Evolutionary conservation across 1,140 invertebrate genomes (phyloP).

Genomic region (Goniozus legneri): DNA sequence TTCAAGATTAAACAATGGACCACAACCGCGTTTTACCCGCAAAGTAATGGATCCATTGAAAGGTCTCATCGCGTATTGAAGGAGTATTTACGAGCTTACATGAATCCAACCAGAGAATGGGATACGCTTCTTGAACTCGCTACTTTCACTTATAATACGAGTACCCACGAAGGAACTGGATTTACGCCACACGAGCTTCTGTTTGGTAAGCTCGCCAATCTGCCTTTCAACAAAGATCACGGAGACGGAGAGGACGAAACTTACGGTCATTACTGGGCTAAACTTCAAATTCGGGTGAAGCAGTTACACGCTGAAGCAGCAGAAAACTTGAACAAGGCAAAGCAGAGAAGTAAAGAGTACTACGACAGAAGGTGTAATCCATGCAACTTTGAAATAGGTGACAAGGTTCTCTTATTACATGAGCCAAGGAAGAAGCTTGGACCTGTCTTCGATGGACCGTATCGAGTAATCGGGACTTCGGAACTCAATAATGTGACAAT

Average conservation of each 20-base stretch:
- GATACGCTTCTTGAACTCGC: slow-evolving; percentile 27
- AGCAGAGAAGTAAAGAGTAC: background rate
- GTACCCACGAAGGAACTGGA: slow-evolving; percentile 19
- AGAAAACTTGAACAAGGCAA: background rate
- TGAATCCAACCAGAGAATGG: slow-evolving; percentile 31
- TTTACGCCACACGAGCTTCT: background rate
- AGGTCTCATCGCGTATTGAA: slow-evolving; percentile 20
- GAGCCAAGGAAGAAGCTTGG: background rate
- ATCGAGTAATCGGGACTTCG: no score
- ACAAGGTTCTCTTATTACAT: background rate
- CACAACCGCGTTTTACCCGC: slow-evolving; percentile 2
- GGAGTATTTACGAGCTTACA: slow-evolving; percentile 27
- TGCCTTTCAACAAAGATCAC: background rate
- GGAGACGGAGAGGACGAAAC: background rate
- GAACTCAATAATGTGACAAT: no score
- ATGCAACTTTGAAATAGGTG: background rate
- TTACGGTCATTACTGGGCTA: background rate
- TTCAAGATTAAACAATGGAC: background rate
- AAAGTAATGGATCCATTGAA: slow-evolving; percentile 24
- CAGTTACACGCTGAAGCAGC: background rate
- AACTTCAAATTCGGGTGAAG: background rate
- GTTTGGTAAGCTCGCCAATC: background rate
- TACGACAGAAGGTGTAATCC: background rate
- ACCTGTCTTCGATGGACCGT: no score
- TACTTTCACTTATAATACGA: slow-evolving; percentile 6